phyloP scores from a whole-genome alignment of 2,797 vertebrate genomes.

The Karalla daura region DNA sequence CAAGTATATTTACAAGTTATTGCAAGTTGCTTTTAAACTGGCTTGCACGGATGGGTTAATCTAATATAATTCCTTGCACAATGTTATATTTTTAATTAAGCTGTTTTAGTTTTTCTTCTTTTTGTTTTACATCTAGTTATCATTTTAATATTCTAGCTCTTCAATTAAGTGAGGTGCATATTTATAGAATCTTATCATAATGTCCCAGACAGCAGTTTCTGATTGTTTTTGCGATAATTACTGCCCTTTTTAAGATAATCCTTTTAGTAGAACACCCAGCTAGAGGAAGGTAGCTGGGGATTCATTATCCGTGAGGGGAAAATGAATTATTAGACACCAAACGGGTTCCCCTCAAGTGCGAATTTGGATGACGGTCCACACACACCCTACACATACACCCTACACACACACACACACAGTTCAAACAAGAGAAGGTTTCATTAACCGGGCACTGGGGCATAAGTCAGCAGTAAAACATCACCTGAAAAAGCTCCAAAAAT shows the following conservation, averaged over 20 bases:
- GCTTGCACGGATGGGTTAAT: background rate
- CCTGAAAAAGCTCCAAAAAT: background rate
- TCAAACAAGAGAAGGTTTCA: slow-evolving; percentile 45
- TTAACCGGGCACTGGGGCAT: slow-evolving; percentile 27
- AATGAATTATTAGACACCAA: slow-evolving; percentile 2
- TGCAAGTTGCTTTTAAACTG: background rate
- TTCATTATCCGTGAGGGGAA: background rate
- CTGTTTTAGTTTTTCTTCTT: too few species aligned
- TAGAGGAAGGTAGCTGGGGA: background rate
- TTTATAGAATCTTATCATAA: background rate
- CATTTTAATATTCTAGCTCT: background rate
- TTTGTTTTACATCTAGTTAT: background rate
- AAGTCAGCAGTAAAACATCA: background rate
- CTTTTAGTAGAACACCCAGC: background rate
- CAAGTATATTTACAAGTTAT: background rate
- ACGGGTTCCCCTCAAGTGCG: background rate
- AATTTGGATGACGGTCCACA: slow-evolving; percentile 15
- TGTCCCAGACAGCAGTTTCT: background rate
- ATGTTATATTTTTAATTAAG: background rate
- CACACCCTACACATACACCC: slow-evolving; percentile 17
- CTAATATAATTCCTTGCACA: slow-evolving; percentile 6
- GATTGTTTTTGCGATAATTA: background rate
- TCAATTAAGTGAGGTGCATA: background rate
- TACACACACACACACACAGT: slow-evolving; percentile 11
- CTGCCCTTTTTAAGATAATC: background rate